Evolutionary conservation across 2,888 invertebrate species (phyloP).

Genomic region (Harpagoxenus sublaevis): DNA sequence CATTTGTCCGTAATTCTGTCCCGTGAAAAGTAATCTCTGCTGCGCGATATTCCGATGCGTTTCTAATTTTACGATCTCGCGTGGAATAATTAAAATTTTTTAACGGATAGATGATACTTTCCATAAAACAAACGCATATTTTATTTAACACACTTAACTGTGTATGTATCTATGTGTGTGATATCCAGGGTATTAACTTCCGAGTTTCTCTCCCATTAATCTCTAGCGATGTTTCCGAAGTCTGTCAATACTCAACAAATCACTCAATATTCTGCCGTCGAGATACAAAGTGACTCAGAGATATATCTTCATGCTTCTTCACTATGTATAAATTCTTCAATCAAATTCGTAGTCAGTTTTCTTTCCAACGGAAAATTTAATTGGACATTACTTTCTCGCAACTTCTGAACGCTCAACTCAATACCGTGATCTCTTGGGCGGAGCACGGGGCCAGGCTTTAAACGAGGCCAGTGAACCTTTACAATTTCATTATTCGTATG

Average conservation of each 20-base stretch:
- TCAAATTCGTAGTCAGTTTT: not conserved
- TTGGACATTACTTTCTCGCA: not conserved
- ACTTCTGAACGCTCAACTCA: not conserved
- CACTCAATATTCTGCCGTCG: not conserved
- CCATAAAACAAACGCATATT: not conserved
- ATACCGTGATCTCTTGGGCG: not conserved
- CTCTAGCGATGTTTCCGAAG: not conserved
- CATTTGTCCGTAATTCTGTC: slow-evolving; percentile 2
- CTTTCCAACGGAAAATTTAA: not conserved
- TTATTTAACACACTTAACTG: not conserved
- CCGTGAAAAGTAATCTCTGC: not conserved
- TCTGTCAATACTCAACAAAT: not conserved
- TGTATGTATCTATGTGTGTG: not conserved
- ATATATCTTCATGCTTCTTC: not conserved
- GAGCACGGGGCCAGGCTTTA: not conserved
- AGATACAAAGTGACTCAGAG: not conserved
- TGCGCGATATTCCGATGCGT: not conserved
- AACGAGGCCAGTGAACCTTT: not conserved
- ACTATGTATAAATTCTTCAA: not conserved
- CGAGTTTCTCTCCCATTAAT: not conserved
- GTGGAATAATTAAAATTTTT: slow-evolving; percentile 25
- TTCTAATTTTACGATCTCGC: slow-evolving; percentile 22
- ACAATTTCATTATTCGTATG: slow-evolving; percentile 1
- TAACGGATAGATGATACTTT: not conserved
- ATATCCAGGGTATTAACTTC: not conserved